These are phyloP conservation scores for Arctocebus calabarensis DNA, from an alignment of 2,797 vertebrate genomes.

Conservation along the genomic window DNA sequence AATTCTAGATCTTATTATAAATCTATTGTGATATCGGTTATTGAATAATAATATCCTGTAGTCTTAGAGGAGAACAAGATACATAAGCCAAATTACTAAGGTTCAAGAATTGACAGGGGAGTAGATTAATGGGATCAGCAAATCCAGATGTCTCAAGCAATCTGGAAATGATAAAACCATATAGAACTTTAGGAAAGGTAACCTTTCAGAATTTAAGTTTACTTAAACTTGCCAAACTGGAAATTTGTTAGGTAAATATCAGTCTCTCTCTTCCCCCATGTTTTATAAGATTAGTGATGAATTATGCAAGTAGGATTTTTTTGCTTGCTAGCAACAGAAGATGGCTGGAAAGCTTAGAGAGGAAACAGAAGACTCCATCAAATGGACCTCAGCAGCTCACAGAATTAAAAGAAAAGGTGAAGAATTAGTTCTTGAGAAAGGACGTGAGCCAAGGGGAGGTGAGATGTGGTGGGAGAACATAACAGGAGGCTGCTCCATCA, in stretches of 20 bases:
- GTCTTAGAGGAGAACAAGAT: constrained; percentile 12
- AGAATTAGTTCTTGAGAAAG: neutral
- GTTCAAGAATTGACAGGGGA: neutral
- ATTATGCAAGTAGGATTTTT: neutral
- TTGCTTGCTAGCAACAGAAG: neutral
- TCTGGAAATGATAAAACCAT: neutral
- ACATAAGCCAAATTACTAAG: constrained; percentile 6
- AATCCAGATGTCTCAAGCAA: neutral
- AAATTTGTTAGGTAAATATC: neutral
- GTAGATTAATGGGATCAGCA: neutral
- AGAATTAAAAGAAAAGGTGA: constrained; percentile 8
- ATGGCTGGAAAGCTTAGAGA: neutral
- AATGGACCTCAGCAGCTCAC: neutral
- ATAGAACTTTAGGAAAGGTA: neutral
- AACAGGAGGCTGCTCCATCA: neutral
- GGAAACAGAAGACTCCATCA: neutral
- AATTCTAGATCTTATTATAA: neutral
- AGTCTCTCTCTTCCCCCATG: neutral
- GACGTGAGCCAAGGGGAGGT: neutral
- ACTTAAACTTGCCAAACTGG: constrained; percentile 33
- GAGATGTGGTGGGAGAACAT: neutral
- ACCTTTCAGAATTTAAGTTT: constrained; percentile 53
- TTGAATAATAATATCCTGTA: neutral
- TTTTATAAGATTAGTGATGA: neutral
- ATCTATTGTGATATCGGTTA: neutral